Evolutionary conservation across 2,797 vertebrate genomes (phyloP).

Genomic region (Vespertilio murinus): DNA sequence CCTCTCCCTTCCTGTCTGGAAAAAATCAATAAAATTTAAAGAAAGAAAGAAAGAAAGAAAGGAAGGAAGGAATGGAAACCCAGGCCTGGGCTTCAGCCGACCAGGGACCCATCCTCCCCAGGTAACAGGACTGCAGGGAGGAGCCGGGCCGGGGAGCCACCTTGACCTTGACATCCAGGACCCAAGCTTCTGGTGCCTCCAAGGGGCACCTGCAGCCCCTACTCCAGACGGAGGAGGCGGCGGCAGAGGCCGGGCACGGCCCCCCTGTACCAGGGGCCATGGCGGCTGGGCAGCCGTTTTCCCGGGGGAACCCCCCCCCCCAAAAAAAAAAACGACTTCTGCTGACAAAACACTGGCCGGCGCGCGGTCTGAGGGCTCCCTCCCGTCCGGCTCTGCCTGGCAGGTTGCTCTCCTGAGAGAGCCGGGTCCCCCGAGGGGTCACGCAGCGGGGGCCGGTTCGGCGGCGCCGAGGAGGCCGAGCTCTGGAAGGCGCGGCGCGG

Average conservation of each 20-base stretch:
- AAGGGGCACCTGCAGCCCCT: neutral
- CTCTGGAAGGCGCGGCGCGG: constrained; percentile 63
- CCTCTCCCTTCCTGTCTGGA: no score
- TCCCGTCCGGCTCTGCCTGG: neutral
- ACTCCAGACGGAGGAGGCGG: neutral
- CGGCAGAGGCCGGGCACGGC: neutral
- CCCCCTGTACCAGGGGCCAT: neutral
- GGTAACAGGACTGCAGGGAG: neutral
- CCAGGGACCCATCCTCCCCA: neutral
- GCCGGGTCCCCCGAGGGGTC: neutral
- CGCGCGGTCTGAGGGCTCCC: neutral
- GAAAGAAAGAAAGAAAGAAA: no score
- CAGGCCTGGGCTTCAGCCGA: neutral
- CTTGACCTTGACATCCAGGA: neutral
- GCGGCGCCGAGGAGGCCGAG: neutral
- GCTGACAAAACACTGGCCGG: neutral
- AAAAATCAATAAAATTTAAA: no score
- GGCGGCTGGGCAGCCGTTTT: neutral
- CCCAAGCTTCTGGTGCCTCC: neutral
- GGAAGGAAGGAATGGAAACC: neutral
- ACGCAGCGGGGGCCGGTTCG: neutral
- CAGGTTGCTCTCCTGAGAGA: neutral
- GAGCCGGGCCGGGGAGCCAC: neutral
- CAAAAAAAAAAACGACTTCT: neutral
- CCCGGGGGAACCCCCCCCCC: neutral